A percentile compares a stretch with the other conserved stretches of the same genome.
These are phyloP conservation scores for Boleophthalmus pectinirostris DNA, from an alignment of 2,113 vertebrate species.

Conservation along the genomic window DNA sequence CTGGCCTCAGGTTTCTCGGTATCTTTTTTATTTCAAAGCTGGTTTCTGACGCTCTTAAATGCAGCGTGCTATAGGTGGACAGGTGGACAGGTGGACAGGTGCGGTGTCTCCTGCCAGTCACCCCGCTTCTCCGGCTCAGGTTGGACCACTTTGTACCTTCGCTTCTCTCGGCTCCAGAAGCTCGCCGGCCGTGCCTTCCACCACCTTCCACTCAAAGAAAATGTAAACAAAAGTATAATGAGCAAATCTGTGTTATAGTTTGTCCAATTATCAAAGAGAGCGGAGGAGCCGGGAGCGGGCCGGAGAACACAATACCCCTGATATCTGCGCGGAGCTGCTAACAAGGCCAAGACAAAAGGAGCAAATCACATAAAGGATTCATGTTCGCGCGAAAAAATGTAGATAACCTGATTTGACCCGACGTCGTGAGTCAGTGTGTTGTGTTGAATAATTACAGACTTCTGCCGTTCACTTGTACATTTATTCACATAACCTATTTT, in stretches of 20 bases:
- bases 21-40: no score
- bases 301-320: not conserved
- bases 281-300: not conserved
- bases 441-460: no score
- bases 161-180: not conserved
- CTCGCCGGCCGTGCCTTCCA: not conserved
- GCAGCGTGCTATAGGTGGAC: not conserved
- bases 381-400: not conserved
- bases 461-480: no score
- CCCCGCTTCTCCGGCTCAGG: not conserved
- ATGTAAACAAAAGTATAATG: conserved; percentile 41
- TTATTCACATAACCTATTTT: no score
- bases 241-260: conserved; percentile 34
- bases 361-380: no score
- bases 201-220: not conserved
- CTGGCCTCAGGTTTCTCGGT: no score
- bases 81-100: not conserved
- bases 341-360: not conserved
- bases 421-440: no score
- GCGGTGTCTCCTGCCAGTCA: not conserved
- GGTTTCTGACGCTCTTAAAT: no score
- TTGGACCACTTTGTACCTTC: not conserved
- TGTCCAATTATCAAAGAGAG: conserved; percentile 37
- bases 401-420: not conserved
- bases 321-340: not conserved